Conservation (phyloP, 2,113 vertebrate species). For the Bos javanicus region DNA sequence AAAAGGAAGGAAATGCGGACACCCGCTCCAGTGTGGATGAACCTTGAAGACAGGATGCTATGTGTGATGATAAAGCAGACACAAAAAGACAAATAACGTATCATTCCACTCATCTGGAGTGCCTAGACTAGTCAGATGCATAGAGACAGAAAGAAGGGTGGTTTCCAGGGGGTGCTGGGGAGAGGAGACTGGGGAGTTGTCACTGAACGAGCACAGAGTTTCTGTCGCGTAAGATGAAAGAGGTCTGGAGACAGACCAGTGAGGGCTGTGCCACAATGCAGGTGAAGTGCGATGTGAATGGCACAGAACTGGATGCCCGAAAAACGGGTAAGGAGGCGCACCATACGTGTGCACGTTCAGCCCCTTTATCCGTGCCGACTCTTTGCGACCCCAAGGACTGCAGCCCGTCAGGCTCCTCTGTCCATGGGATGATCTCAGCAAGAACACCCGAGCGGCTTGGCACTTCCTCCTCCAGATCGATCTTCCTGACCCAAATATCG, state of each 20-base stretch:
- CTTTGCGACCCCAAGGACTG: neutral
- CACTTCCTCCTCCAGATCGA: neutral
- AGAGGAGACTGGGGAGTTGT: too few relatives aligned
- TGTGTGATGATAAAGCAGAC: neutral
- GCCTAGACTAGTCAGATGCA: neutral
- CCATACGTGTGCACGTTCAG: rapidly evolving
- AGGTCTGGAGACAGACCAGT: neutral
- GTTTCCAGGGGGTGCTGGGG: neutral
- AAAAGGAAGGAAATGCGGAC: neutral
- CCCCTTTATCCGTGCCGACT: neutral
- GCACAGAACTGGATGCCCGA: neutral
- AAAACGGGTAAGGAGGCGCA: too few relatives aligned
- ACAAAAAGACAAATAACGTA: too few relatives aligned
- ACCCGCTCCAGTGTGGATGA: neutral
- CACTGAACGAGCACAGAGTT: neutral
- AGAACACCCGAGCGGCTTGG: neutral
- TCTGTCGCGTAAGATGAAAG: neutral
- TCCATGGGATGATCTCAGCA: neutral
- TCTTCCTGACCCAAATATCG: neutral
- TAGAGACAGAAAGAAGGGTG: neutral
- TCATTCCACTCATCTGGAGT: neutral
- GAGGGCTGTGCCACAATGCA: rapidly evolving
- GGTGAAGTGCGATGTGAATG: neutral
- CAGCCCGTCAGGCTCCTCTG: neutral
- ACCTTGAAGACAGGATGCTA: neutral